A percentile compares a stretch with the other conserved stretches of the same genome.
These are phyloP conservation scores for Drosophila nannoptera DNA, from an alignment of 1,140 invertebrate genomes.

Conservation along the genomic window DNA sequence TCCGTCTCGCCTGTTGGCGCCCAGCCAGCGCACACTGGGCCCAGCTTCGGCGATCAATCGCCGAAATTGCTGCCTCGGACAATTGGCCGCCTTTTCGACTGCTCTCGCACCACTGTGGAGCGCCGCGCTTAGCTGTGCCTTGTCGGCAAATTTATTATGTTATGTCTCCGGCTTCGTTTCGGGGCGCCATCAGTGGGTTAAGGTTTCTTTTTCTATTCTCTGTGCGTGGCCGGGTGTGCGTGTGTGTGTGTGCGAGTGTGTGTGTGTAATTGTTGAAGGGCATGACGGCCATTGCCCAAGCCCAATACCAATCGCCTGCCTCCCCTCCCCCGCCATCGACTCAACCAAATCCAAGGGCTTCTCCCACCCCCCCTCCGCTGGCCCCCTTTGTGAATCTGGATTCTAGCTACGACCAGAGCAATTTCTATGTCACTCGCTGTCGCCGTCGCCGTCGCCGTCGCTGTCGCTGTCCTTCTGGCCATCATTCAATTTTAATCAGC, in stretches of 20 bases:
- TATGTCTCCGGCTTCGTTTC: conserved; percentile 67
- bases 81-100: background rate
- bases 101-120: conserved; percentile 14
- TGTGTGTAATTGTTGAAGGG: conserved; percentile 44
- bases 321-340: background rate
- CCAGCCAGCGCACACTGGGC: conserved; percentile 50
- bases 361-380: background rate
- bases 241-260: conserved; percentile 17
- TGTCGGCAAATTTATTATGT: conserved; percentile 73
- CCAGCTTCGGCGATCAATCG: background rate
- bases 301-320: conserved; percentile 33
- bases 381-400: conserved; percentile 5
- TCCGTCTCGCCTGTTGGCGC: conserved; percentile 49
- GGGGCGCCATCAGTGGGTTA: conserved; percentile 63
- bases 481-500: conserved; percentile 75
- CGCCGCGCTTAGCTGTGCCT: conserved; percentile 34
- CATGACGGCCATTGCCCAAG: conserved; percentile 34
- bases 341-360: background rate
- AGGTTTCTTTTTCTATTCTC: conserved; percentile 47
- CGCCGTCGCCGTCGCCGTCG: conserved; percentile 8
- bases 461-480: conserved; percentile 35
- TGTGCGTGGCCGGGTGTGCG: no score
- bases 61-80: no score
- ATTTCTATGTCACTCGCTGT: conserved; percentile 43
- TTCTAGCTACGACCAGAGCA: conserved; percentile 16